These are phyloP conservation scores for Cydia fagiglandana DNA, from an alignment of 1,140 invertebrate species.

Conservation along the genomic window DNA sequence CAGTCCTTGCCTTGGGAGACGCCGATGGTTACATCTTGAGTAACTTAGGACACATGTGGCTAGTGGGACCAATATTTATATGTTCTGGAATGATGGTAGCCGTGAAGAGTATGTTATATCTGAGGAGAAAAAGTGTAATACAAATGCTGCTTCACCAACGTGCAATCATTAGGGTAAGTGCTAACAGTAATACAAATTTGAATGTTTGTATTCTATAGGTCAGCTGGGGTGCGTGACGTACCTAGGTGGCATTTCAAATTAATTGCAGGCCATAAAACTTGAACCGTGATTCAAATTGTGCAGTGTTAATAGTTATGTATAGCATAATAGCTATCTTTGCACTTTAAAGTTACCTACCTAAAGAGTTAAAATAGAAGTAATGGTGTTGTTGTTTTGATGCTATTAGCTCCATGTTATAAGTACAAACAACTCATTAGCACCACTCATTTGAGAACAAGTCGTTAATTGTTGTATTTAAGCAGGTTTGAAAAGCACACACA, in stretches of 20 bases:
- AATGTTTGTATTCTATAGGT: slow-evolving; percentile 22
- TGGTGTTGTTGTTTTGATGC: slow-evolving; percentile 26
- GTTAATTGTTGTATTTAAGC: no score
- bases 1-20: slow-evolving; percentile 82
- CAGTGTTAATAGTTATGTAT: background rate
- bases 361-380: background rate
- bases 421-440: background rate
- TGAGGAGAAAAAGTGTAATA: slow-evolving; percentile 83
- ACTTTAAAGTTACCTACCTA: background rate
- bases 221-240: slow-evolving; percentile 4
- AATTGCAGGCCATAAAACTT: background rate
- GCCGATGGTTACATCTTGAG: slow-evolving; percentile 80
- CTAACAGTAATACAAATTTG: background rate
- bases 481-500: no score
- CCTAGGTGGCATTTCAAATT: background rate
- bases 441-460: no score
- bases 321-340: background rate
- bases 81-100: slow-evolving; percentile 85
- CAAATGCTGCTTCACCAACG: slow-evolving; percentile 83
- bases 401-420: background rate
- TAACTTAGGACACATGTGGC: slow-evolving; percentile 84
- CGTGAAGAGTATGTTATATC: slow-evolving; percentile 84
- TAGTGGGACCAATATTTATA: slow-evolving; percentile 84
- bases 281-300: background rate
- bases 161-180: slow-evolving; percentile 81